These are phyloP conservation scores for Hyalella azteca DNA, from an alignment of 2,888 invertebrate genomes.

Conservation along the genomic window DNA sequence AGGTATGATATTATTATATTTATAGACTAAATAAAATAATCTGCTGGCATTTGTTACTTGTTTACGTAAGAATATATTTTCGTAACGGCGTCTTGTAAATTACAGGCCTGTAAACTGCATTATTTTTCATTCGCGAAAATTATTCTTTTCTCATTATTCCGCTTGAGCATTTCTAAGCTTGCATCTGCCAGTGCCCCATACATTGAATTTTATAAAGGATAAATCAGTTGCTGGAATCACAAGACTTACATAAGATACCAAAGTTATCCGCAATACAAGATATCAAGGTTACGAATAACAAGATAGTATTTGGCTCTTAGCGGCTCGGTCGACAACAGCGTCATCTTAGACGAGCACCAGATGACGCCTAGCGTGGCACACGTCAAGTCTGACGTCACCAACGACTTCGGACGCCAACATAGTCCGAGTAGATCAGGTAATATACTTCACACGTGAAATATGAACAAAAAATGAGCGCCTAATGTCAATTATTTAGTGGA, in stretches of 20 bases:
- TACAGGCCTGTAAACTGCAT: neutral
- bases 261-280: too few relatives aligned
- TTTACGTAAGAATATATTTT: neutral
- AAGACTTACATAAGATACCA: too few relatives aligned
- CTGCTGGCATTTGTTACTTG: neutral
- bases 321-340: slow-evolving; percentile 46
- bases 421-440: slow-evolving; percentile 34
- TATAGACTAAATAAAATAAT: neutral
- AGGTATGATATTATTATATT: slow-evolving; percentile 80
- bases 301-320: slow-evolving; percentile 7
- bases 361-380: slow-evolving; percentile 50
- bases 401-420: neutral
- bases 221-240: too few relatives aligned
- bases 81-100: neutral
- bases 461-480: too few relatives aligned
- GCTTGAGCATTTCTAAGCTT: too few relatives aligned
- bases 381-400: slow-evolving; percentile 45
- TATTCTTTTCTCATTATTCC: neutral
- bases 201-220: too few relatives aligned
- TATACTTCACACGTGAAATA: too few relatives aligned
- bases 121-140: neutral
- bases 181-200: too few relatives aligned
- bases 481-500: too few relatives aligned
- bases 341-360: slow-evolving; percentile 54
- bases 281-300: too few relatives aligned